phyloP scores from a whole-genome alignment of 2,797 vertebrate species.

The Oophaga sylvatica region DNA sequence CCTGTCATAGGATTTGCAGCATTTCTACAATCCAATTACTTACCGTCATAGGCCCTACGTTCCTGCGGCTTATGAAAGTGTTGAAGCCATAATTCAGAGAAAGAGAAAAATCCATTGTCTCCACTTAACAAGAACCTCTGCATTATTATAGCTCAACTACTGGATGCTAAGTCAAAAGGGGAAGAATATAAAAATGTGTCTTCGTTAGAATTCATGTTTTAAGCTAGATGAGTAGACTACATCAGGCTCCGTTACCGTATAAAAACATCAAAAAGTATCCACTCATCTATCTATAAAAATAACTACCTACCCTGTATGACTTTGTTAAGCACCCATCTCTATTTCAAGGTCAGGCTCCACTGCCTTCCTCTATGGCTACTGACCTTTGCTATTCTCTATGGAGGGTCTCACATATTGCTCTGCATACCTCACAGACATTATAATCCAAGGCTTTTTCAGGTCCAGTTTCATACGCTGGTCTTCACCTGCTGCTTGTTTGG shows the following conservation, averaged over 20 bases:
- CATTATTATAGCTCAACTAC: conserved; percentile 7
- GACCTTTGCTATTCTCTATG: too few species aligned
- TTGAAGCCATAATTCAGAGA: conserved; percentile 19
- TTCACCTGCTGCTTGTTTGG: too few species aligned
- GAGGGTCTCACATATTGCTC: too few species aligned
- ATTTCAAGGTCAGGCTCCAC: too few species aligned
- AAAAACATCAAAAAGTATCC: background rate
- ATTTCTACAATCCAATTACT: conserved; percentile 31
- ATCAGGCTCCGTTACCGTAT: background rate
- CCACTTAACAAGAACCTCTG: conserved; percentile 24
- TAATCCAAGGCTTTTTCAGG: too few species aligned
- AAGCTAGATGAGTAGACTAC: background rate
- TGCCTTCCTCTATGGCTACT: too few species aligned
- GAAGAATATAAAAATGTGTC: conserved; percentile 19
- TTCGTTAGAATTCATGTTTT: background rate
- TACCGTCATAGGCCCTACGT: background rate
- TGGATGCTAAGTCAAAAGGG: conserved; percentile 26
- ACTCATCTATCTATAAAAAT: background rate
- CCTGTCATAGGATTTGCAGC: background rate
- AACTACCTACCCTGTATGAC: background rate
- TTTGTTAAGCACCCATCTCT: too few species aligned
- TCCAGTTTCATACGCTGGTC: too few species aligned
- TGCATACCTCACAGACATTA: too few species aligned
- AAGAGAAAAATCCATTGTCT: conserved; percentile 39
- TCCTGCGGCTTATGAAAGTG: conserved; percentile 17